Conservation (phyloP, 2,113 vertebrate species). For the Myxocyprinus asiaticus region DNA sequence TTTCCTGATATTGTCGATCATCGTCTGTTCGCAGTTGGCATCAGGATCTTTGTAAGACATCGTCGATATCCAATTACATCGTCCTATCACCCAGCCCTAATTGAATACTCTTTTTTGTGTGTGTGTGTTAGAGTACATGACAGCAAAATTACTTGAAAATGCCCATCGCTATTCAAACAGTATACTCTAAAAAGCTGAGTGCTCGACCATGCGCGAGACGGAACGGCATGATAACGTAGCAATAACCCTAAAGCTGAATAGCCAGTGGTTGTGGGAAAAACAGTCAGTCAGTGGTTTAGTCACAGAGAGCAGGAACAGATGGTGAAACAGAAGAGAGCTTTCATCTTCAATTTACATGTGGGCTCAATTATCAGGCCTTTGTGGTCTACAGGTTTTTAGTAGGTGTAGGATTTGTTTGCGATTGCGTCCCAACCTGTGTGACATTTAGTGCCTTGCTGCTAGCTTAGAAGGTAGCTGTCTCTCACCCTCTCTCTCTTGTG, state of each 20-base stretch:
- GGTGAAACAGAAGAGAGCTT: conserved; percentile 55
- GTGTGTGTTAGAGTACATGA: too few relatives aligned
- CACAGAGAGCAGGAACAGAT: conserved; percentile 55
- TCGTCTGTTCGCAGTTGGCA: too few relatives aligned
- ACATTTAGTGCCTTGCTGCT: conserved; percentile 57
- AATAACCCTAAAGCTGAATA: background rate
- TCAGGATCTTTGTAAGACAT: too few relatives aligned
- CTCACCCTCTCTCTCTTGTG: background rate
- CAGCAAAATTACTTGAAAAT: too few relatives aligned
- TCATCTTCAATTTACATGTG: conserved; percentile 55
- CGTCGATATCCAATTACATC: too few relatives aligned
- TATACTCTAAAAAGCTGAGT: too few relatives aligned
- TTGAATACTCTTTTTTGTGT: too few relatives aligned
- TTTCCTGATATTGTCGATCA: too few relatives aligned
- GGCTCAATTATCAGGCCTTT: conserved; percentile 57
- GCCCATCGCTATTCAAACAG: too few relatives aligned
- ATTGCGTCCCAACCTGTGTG: conserved; percentile 49
- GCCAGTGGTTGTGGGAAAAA: background rate
- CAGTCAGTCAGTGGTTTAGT: background rate
- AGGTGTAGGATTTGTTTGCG: conserved; percentile 45
- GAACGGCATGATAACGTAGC: too few relatives aligned
- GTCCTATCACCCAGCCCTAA: too few relatives aligned
- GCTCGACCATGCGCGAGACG: too few relatives aligned
- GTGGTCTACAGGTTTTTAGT: conserved; percentile 48
- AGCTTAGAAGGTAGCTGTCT: conserved; percentile 36